Percentiles rank a stretch among this genome's conserved stretches.
Evolutionary conservation across 2,888 invertebrate genomes (phyloP).

Genomic region (Heteromyza rotundicornis): DNA sequence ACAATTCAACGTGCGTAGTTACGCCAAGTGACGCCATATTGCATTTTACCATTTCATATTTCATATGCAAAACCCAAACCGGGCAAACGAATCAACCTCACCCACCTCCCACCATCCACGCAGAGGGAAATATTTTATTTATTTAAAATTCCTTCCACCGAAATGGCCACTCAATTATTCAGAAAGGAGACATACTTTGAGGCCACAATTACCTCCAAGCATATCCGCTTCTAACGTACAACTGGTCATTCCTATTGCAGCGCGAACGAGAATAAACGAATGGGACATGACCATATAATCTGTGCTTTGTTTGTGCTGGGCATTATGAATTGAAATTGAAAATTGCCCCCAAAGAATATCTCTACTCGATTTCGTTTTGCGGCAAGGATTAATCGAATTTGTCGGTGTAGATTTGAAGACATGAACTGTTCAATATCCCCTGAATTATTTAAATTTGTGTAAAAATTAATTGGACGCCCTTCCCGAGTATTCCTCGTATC

Average conservation of each 20-base stretch:
- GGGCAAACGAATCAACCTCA: background rate
- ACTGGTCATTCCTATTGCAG: no score
- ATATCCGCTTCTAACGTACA: no score
- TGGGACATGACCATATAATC: no score
- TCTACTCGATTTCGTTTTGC: background rate
- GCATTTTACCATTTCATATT: background rate
- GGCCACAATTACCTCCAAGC: background rate
- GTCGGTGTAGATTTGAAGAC: background rate
- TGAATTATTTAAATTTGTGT: conserved; percentile 27
- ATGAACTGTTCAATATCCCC: background rate
- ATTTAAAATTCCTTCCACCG: conserved; percentile 22
- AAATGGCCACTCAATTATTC: conserved; percentile 21
- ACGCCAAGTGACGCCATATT: conserved; percentile 1
- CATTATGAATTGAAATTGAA: conserved; percentile 26
- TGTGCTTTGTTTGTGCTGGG: background rate
- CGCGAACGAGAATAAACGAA: no score
- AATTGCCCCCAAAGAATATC: conserved; percentile 6
- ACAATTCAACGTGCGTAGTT: background rate
- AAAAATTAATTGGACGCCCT: conserved; percentile 8
- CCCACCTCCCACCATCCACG: background rate
- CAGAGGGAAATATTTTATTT: conserved; percentile 18
- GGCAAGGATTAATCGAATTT: background rate
- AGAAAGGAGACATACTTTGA: conserved; percentile 7
- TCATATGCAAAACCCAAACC: no score
- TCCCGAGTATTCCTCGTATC: background rate